phyloP scores from a whole-genome alignment of 2,113 vertebrate genomes.

The Potamarius usumacintae region DNA sequence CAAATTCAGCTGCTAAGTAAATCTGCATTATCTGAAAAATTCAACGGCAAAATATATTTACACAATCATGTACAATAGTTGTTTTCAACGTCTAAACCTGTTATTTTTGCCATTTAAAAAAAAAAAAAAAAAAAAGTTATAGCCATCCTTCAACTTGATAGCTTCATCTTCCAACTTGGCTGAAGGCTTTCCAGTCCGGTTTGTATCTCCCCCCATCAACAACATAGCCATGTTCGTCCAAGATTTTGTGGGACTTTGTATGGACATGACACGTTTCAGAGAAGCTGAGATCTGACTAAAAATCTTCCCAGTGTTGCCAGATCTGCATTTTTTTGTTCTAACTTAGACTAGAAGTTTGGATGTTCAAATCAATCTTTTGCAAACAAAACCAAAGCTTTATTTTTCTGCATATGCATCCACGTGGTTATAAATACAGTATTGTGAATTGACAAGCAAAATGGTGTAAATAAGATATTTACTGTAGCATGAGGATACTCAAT shows the following conservation, averaged over 20 bases:
- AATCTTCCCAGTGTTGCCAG: no score
- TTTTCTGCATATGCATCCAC: not conserved
- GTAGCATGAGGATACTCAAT: not conserved
- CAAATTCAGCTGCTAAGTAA: not conserved
- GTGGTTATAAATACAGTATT: not conserved
- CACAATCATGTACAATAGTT: not conserved
- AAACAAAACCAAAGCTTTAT: no score
- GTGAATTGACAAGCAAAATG: not conserved
- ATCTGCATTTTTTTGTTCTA: no score
- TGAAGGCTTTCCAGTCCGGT: not conserved
- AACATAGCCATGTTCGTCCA: no score
- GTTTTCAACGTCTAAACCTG: not conserved
- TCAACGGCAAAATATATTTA: not conserved
- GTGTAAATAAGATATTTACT: not conserved
- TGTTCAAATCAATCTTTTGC: no score
- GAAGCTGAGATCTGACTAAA: no score
- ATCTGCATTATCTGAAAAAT: not conserved
- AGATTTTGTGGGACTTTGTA: no score
- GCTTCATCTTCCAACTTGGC: not conserved
- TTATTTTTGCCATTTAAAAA: not conserved
- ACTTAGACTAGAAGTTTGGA: no score
- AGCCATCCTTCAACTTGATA: not conserved
- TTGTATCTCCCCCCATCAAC: no score
- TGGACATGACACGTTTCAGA: no score
- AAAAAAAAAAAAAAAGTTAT: not conserved